A percentile compares a stretch with the other conserved stretches of the same genome.
These are phyloP conservation scores for Hydrolagus colliei DNA, from an alignment of 2,797 vertebrate genomes.

Conservation along the genomic window DNA sequence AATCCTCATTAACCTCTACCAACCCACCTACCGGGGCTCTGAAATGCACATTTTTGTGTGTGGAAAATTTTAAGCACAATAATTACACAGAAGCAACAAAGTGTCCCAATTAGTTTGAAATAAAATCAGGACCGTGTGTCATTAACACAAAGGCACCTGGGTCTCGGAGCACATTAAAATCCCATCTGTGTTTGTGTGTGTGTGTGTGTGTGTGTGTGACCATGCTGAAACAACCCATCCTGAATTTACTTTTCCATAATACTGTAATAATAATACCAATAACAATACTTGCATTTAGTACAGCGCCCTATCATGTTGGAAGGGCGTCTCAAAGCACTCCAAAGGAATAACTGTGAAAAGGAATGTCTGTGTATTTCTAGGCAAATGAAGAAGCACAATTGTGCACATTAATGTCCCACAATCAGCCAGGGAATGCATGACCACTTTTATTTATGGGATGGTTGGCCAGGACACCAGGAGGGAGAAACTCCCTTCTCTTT, in stretches of 20 bases:
- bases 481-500: too few relatives aligned
- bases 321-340: too few relatives aligned
- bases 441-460: too few relatives aligned
- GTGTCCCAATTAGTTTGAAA: slow-evolving; percentile 7
- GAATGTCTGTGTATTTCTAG: too few relatives aligned
- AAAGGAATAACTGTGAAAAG: too few relatives aligned
- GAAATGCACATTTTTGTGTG: background rate
- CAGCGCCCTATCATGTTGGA: too few relatives aligned
- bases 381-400: too few relatives aligned
- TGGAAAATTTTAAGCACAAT: slow-evolving; percentile 12
- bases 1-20: slow-evolving; percentile 9
- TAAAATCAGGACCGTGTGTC: background rate
- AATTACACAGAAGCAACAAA: slow-evolving; percentile 6
- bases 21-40: background rate
- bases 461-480: too few relatives aligned
- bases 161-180: background rate
- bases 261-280: background rate
- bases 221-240: background rate
- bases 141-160: background rate
- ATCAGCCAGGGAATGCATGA: too few relatives aligned
- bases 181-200: background rate
- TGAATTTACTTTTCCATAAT: slow-evolving; percentile 6
- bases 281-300: too few relatives aligned
- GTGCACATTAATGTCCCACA: too few relatives aligned
- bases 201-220: background rate